A percentile compares a stretch with the other conserved stretches of the same genome.
phyloP scores from a whole-genome alignment of 2,888 invertebrate species.

The Ptychoptera albimana region DNA sequence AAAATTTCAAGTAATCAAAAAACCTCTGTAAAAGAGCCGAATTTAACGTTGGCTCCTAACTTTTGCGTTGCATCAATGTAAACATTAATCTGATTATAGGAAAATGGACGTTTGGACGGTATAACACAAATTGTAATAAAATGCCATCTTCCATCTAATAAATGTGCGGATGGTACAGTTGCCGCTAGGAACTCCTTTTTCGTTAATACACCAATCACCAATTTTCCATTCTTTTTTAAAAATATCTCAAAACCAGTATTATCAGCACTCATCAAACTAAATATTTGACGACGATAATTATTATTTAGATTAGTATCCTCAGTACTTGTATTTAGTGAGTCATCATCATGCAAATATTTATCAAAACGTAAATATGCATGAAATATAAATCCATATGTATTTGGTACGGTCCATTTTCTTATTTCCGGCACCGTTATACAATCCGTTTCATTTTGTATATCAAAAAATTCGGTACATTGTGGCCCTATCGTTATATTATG shows the following conservation, averaged over 20 bases:
- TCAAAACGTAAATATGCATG: conserved; percentile 39
- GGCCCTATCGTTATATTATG: conserved; percentile 23
- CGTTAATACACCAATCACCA: conserved; percentile 38
- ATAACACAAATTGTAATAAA: conserved; percentile 34
- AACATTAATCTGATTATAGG: conserved; percentile 39
- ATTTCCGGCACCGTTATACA: conserved; percentile 39
- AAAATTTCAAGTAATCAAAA: too few species aligned
- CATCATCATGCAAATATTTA: conserved; percentile 13
- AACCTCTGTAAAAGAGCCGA: conserved; percentile 39
- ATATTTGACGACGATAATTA: conserved; percentile 33
- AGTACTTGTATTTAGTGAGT: neutral
- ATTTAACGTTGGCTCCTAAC: conserved; percentile 36
- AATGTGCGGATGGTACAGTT: conserved; percentile 29
- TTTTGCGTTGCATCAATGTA: conserved; percentile 40
- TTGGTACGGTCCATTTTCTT: conserved; percentile 38
- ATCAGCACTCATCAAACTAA: conserved; percentile 34
- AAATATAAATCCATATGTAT: conserved; percentile 39
- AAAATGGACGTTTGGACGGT: conserved; percentile 37
- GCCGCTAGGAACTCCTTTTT: conserved; percentile 40
- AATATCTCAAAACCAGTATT: conserved; percentile 43
- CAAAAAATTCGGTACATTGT: conserved; percentile 35
- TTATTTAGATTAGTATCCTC: conserved; percentile 6
- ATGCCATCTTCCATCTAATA: conserved; percentile 37
- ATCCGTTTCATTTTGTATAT: conserved; percentile 31
- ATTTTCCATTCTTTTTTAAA: conserved; percentile 35